Conservation (phyloP, 2,888 invertebrate genomes). For the Trichopoda pennipes region DNA sequence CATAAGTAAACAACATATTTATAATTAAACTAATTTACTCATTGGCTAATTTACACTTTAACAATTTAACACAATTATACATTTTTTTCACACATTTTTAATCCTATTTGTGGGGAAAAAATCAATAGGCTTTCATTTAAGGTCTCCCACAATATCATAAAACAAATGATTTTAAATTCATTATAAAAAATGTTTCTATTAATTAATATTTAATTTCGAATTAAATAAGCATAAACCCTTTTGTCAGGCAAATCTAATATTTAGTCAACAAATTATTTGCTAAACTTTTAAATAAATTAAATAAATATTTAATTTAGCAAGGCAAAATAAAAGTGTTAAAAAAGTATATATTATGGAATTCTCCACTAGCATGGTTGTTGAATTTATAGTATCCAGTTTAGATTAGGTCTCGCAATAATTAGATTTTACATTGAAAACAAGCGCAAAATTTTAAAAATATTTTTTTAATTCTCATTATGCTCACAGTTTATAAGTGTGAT, state of each 20-base stretch:
- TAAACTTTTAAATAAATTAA: no score
- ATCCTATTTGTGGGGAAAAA: no score
- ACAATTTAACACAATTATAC: slow-evolving; percentile 8
- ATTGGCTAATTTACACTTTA: background rate
- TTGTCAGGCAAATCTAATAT: background rate
- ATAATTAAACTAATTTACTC: background rate
- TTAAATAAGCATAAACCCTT: background rate
- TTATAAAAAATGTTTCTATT: slow-evolving; percentile 35
- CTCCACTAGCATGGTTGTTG: no score
- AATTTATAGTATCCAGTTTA: no score
- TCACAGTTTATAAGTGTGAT: no score
- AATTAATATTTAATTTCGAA: slow-evolving; percentile 50
- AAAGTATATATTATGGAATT: no score
- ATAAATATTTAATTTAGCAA: no score
- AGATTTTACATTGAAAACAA: no score
- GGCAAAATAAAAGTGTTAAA: no score
- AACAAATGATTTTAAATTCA: slow-evolving; percentile 40
- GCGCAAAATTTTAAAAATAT: no score
- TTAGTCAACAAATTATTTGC: background rate
- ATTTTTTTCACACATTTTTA: background rate
- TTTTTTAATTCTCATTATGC: no score
- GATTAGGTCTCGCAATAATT: no score
- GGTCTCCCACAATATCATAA: slow-evolving; percentile 22
- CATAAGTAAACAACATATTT: background rate
- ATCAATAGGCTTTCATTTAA: background rate